A percentile compares a stretch with the other conserved stretches of the same genome.
phyloP scores from a whole-genome alignment of 2,888 invertebrate genomes.

The Chironomus tentans region DNA sequence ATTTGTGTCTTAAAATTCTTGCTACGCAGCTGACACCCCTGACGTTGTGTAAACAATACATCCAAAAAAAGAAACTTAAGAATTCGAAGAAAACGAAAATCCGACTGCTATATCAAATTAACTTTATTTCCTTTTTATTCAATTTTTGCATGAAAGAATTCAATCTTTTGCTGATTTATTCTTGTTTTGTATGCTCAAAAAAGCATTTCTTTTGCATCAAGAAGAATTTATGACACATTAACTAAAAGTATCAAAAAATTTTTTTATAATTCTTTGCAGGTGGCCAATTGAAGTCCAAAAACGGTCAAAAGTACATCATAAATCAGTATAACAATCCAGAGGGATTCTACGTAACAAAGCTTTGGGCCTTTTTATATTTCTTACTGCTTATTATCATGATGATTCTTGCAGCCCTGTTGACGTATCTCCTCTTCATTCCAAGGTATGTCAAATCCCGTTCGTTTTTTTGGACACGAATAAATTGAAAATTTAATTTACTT shows the following conservation, averaged over 20 bases:
- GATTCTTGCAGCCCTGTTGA: constrained; percentile 35
- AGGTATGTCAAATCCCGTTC: constrained; percentile 24
- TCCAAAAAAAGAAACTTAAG: no score
- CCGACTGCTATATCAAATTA: neutral
- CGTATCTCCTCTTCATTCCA: constrained; percentile 38
- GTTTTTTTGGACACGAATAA: constrained; percentile 14
- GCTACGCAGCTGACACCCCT: no score
- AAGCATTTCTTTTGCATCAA: constrained; percentile 18
- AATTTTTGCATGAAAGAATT: neutral
- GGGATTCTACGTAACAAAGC: constrained; percentile 38
- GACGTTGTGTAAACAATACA: no score
- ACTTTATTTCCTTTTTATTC: neutral
- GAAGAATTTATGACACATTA: no score
- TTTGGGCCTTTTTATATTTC: constrained; percentile 33
- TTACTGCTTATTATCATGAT: constrained; percentile 37
- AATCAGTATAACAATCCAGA: constrained; percentile 37
- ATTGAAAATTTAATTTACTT: constrained; percentile 9
- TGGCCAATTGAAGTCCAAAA: constrained; percentile 43
- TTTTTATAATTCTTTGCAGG: constrained; percentile 33
- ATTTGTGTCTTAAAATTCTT: no score
- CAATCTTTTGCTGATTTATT: neutral
- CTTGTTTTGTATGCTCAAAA: no score
- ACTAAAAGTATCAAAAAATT: no score
- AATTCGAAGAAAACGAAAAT: neutral
- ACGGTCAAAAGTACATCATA: constrained; percentile 43